Conservation (phyloP, 2,888 invertebrate genomes). For the Epicampocera succincta region DNA sequence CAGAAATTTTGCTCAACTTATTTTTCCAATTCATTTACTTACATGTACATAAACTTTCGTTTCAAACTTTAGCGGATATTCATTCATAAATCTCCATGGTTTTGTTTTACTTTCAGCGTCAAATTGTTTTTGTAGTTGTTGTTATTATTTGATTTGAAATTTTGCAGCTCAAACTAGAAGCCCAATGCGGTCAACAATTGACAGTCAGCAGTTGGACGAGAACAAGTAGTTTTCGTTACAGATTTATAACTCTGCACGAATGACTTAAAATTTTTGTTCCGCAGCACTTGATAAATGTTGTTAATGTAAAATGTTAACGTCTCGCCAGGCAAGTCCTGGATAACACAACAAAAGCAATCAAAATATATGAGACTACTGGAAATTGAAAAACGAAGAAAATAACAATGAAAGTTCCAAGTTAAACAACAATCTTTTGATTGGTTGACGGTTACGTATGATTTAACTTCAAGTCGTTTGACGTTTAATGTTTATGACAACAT, state of each 20-base stretch:
- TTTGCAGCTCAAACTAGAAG: constrained; percentile 32
- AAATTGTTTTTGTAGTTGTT: constrained; percentile 14
- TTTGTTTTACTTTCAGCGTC: not conserved
- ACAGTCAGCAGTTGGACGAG: constrained; percentile 27
- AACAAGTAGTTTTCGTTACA: constrained; percentile 48
- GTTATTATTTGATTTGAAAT: constrained; percentile 23
- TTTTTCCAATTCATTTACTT: constrained; percentile 21
- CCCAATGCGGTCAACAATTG: constrained; percentile 46
- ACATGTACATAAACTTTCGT: constrained; percentile 32
- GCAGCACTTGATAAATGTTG: constrained; percentile 44
- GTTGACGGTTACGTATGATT: constrained; percentile 70
- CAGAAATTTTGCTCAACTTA: constrained; percentile 14
- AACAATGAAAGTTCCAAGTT: constrained; percentile 27
- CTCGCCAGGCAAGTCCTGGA: not conserved
- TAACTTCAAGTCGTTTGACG: constrained; percentile 65
- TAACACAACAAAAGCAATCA: constrained; percentile 4
- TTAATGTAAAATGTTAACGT: constrained; percentile 44
- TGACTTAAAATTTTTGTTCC: constrained; percentile 31
- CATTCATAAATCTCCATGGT: constrained; percentile 50
- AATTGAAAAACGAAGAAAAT: not conserved
- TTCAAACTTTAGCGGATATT: constrained; percentile 49
- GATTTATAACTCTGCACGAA: constrained; percentile 60
- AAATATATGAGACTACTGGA: not conserved
- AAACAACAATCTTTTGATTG: constrained; percentile 68
- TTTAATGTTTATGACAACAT: constrained; percentile 65